A percentile compares a stretch with the other conserved stretches of the same genome.
phyloP scores from a whole-genome alignment of 23 tunicate genomes.

The Trididemnum nubilum region DNA sequence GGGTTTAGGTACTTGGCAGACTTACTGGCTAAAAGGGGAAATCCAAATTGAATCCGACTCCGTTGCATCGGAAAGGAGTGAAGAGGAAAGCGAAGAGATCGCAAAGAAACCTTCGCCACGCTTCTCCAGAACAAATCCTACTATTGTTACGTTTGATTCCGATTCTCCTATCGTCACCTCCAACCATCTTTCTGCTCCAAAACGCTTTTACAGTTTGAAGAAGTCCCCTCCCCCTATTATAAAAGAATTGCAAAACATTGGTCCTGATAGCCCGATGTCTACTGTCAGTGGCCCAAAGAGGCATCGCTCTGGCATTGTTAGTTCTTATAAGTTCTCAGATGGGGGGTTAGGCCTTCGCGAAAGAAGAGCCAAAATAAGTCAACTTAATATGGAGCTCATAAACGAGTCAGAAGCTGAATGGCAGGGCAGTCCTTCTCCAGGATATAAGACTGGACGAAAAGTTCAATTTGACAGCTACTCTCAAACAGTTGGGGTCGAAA shows the following conservation, averaged over 20 bases:
- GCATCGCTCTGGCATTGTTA: slow-evolving; percentile 1
- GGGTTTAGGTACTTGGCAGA: slow-evolving; percentile 87
- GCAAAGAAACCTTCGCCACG: background rate
- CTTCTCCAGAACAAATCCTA: background rate
- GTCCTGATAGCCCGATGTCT: background rate
- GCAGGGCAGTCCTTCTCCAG: background rate
- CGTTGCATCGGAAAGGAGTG: background rate
- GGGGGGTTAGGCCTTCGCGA: background rate
- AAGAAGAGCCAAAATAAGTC: background rate
- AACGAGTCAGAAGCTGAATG: background rate
- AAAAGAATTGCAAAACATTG: background rate
- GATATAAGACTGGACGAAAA: background rate
- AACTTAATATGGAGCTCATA: slow-evolving; percentile 1
- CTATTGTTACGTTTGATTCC: background rate
- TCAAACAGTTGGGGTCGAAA: background rate
- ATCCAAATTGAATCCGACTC: background rate
- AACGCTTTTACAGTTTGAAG: background rate
- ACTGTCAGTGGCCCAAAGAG: background rate
- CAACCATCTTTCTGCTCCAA: background rate
- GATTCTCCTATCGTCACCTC: background rate
- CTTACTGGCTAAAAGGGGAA: slow-evolving; percentile 88
- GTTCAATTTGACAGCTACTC: slow-evolving; percentile 16
- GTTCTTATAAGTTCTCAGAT: background rate
- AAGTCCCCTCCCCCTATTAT: slow-evolving; percentile 3
- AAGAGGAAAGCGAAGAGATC: background rate